Base-by-base conservation (phyloP, 2,113 vertebrate genomes). In the Pavo muticus region DNA sequence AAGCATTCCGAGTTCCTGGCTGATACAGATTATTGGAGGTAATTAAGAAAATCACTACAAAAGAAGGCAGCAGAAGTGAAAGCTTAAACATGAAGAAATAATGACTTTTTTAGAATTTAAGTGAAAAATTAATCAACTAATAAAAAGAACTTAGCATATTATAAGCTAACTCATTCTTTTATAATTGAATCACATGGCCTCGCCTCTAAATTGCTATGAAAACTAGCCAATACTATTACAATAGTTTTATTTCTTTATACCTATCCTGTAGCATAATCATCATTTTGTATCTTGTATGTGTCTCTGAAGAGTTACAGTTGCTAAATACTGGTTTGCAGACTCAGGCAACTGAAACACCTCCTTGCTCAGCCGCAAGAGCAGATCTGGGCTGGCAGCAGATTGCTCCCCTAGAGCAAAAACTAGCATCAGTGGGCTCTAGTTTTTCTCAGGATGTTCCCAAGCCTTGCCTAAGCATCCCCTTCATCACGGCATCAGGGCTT, bases 81-180 rank as follows among this genome's bases (percentile, higher is more conserved):
- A 88, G 65, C 59, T 91, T 90, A 86, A 91, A 84, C 65, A 78
- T 45, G 56, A 94, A 84, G 87, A 91, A 95, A 93, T 93, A 92
- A 94, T 69, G 16, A 87, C 54, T 81, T 93, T 93, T 95, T 93
- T 37, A 75, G 69, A 64, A 93, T 84, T 90, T 81, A 90, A 88
- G 93, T 84, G 65, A 97, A 93, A 95, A 95, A 96, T 90, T 95
- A 96, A 95, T 95, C 93, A 97, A 91, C 85, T 94, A 95, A 91
- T 95, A 88, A 87, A 95, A 98, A 95, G 59, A 93, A 88, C 76
- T 91, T 94, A 84, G 65, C 61, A 18, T 64, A 17, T 94, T 95
- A 92, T 85, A 93, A 91, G 87, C 69, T 65, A 70, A n/a, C n/a
- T 77, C 47, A 29, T 70, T 89, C 72, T 88, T 88, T 75, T 91